Evolutionary conservation across 2,113 vertebrate genomes (phyloP).

Genomic region (Ibidorhyncha struthersii): DNA sequence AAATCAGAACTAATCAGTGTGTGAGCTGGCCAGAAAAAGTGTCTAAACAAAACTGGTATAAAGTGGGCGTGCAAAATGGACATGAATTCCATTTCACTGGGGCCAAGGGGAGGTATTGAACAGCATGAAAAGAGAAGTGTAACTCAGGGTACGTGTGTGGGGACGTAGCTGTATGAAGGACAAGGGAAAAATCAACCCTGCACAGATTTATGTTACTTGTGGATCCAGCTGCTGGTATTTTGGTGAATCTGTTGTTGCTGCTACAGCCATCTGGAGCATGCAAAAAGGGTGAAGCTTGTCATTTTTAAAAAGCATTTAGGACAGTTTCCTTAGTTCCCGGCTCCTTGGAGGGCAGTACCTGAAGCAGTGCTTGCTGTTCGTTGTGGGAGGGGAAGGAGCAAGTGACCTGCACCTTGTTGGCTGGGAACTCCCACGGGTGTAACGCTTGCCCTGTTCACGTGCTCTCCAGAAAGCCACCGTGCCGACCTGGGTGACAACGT

Average conservation of each 20-base stretch:
- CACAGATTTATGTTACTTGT: not conserved
- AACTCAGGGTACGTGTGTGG: not conserved
- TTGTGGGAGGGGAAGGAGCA: not conserved
- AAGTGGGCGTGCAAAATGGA: not conserved
- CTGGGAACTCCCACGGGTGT: not conserved
- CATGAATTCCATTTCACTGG: not conserved
- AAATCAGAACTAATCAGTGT: not conserved
- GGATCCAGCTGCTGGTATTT: not conserved
- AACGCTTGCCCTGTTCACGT: rapidly evolving
- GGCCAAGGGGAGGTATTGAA: not conserved
- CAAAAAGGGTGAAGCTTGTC: not conserved
- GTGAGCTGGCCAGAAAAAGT: not conserved
- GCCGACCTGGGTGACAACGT: rapidly evolving
- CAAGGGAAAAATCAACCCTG: not conserved
- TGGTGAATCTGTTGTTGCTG: not conserved
- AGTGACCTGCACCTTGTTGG: not conserved
- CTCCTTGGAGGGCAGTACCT: not conserved
- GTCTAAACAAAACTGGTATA: not conserved
- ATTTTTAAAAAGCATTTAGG: not conserved
- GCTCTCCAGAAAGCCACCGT: not conserved
- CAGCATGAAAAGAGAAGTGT: not conserved
- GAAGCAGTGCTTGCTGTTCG: rapidly evolving
- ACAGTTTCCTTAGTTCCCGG: not conserved
- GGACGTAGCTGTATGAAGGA: not conserved
- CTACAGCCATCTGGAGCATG: not conserved